These are phyloP conservation scores for Phenganax marumi DNA, from an alignment of 92 coral and sea anemone genomes.

Conservation along the genomic window DNA sequence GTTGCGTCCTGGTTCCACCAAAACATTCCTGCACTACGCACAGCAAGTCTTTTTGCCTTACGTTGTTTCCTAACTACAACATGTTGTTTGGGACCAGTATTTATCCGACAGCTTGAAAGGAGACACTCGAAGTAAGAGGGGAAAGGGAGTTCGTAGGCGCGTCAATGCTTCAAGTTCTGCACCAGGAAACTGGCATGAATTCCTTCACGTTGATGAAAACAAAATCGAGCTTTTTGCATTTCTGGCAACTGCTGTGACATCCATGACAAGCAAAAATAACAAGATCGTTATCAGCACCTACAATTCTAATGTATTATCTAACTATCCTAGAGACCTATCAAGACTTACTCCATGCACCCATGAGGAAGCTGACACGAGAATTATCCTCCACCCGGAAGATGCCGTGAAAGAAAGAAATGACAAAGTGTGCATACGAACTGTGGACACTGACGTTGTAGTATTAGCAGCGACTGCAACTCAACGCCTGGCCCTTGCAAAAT, in stretches of 20 bases:
- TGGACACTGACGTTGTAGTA: slow-evolving; percentile 53
- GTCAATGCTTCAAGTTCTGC: slow-evolving; percentile 46
- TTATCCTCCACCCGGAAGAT: slow-evolving; percentile 48
- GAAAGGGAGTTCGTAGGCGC: slow-evolving; percentile 51
- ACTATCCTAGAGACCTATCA: not conserved
- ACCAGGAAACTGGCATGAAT: slow-evolving; percentile 49
- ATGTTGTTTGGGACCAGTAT: slow-evolving; percentile 51
- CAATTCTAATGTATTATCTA: not conserved
- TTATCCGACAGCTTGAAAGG: slow-evolving; percentile 49
- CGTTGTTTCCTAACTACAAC: slow-evolving; percentile 47
- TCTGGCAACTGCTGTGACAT: slow-evolving; percentile 22
- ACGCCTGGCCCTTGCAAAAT: not conserved
- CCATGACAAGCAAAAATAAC: not conserved
- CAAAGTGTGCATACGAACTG: slow-evolving; percentile 39
- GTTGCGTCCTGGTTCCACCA: slow-evolving; percentile 54
- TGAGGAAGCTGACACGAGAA: slow-evolving; percentile 50
- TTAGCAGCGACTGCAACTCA: slow-evolving; percentile 34
- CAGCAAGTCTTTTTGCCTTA: slow-evolving; percentile 53
- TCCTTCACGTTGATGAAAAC: slow-evolving; percentile 39
- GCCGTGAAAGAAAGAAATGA: slow-evolving; percentile 30
- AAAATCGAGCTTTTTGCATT: slow-evolving; percentile 49
- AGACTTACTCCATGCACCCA: slow-evolving; percentile 39
- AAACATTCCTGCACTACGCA: slow-evolving; percentile 54
- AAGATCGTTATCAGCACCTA: not conserved
- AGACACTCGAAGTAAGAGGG: slow-evolving; percentile 52